Evolutionary conservation across 2,797 vertebrate genomes (phyloP), one percentile per base, ranked within the genome.

Genomic region (Halcyon badia): DNA sequence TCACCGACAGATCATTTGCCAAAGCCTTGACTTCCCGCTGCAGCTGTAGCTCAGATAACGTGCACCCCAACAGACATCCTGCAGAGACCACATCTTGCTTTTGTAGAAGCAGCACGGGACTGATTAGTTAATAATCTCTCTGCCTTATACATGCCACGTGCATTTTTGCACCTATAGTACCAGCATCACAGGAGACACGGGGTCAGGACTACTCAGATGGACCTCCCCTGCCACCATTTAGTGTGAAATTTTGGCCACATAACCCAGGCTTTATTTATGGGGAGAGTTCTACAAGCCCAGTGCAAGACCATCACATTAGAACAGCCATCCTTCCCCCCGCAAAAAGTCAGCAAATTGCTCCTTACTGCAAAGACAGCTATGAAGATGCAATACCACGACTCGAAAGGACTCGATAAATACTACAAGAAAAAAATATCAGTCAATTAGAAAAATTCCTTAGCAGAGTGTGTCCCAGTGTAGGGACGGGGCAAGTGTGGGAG

Each of bases 301-400:
- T 0, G 10, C 16, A 33, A 84, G 18, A 18, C 52, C 26, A 16
- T 6, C 15, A 1, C 35, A 14, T 21, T 39, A 30, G 33, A 54
- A 39, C 26, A 66, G 15, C 1, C 60, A 44, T 2, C 46, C 33
- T 66, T 87, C 64, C 72, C 52, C 64, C 48, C 35, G 8, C 35
- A 89, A 41, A 9, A 70, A 17, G 5, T 1, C 54, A 61, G 12
- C 65, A n/a, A 70, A 41, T 4, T 39, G n/a, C 19, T 93, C 78
- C 96, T 97, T 96, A 96, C 96, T 20, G 89, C 84, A 68, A 96
- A 73, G 56, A 70, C 56, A 15, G 89, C 5, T 31, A 94, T 0
- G 25, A 70, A 89, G 86, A 80, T 1, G 22, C 4, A 4, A 52
- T 9, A 37, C 90, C 42, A 21, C 0, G 6, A 8, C 5, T 69